Base-by-base conservation (phyloP, 64 coral and sea anemone genomes). In the Porites australiensis region DNA sequence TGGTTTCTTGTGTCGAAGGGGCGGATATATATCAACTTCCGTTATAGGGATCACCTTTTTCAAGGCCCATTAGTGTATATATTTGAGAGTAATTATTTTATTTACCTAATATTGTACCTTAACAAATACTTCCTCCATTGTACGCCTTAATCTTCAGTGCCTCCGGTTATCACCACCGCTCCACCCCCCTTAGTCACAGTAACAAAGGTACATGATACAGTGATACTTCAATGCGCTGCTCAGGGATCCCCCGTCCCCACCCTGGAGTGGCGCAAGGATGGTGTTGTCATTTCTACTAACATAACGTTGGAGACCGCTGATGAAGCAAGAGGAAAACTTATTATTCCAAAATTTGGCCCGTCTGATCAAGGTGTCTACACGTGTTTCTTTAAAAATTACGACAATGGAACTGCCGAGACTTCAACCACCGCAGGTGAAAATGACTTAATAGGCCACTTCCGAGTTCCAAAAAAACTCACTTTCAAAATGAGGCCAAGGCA, bases 381-480 rank as follows among this genome's bases (percentile, higher is more conserved):
- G 74, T 93, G 91, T 52, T 87, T 68, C 74, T 86, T 88, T 67
- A 93, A 27, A 66, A 93, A 88, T 59, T 88, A 79, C 73, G 91
- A 78, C 18, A 93, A 93, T 64, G 92, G 92, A 0, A 88, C 84
- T 0, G 85, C 92, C 59, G 92, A 93, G 37, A 67, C 47, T 15
- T 18, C 37, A 48, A 91, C 48, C 58, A 58, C 67, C n/a, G 58
- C 73, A 83, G 78, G 79, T 91, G 16, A 59, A 13, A 75, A 19
- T 13, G 9, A n/a, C 58, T 7, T 11, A 37, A 37, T 37, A 37
- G 27, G 27, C 27, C 27, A 37, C 27, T 37, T 37, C 27, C 27
- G 27, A 37, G 27, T 37, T 37, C 0, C 27, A 37, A 37, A 37
- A 37, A 37, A 1, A 0, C 27, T 37, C 27, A 37, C 27, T 37